phyloP scores from a whole-genome alignment of 2,888 invertebrate species.

The Antheraea assamensis region DNA sequence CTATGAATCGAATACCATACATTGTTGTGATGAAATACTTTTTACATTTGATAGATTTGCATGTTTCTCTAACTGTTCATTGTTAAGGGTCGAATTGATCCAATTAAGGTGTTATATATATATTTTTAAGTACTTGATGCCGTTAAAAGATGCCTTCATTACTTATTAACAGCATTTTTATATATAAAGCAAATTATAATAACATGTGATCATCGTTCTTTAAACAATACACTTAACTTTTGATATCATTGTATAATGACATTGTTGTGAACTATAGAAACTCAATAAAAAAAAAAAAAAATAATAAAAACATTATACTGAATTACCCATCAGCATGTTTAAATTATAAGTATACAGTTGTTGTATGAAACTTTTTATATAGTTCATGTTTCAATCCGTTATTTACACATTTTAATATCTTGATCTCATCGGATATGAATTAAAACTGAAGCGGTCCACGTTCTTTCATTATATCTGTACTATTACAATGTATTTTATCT shows the following conservation, averaged over 20 bases:
- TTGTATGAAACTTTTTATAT: background rate
- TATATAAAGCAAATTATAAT: background rate
- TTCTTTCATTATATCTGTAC: background rate
- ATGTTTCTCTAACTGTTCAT: background rate
- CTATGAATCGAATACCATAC: background rate
- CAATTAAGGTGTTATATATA: background rate
- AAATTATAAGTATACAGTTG: background rate
- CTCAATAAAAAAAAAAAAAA: too few species aligned
- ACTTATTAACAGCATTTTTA: background rate
- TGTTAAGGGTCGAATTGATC: background rate
- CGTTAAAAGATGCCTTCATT: conserved; percentile 1
- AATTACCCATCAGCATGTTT: background rate
- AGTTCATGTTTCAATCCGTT: background rate
- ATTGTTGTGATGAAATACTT: background rate
- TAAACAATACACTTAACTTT: background rate
- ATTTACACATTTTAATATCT: background rate
- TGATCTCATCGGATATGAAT: conserved; percentile 4
- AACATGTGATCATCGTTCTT: background rate
- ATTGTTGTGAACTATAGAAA: background rate
- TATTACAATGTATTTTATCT: background rate
- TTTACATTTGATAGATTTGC: background rate
- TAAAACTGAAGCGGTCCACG: background rate
- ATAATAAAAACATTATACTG: background rate
- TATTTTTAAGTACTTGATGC: background rate
- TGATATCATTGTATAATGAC: background rate